A percentile compares a stretch with the other conserved stretches of the same genome.
Evolutionary conservation across 2,797 vertebrate species (phyloP).

Genomic region (Enteromius viviparus): DNA sequence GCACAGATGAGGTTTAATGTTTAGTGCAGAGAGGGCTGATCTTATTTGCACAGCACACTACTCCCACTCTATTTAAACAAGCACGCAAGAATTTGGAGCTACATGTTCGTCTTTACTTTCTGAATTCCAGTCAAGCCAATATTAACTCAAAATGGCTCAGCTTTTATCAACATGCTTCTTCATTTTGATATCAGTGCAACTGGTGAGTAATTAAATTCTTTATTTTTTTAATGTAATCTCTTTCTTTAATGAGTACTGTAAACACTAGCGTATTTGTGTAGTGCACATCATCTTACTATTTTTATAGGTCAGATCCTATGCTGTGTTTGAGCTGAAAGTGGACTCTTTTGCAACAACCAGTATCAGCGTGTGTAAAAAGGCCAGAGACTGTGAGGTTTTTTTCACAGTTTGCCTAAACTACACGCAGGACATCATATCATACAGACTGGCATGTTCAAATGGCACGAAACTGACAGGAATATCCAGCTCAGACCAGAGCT

Average conservation of each 20-base stretch:
- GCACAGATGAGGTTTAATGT: background rate
- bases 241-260: background rate
- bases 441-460: constrained; percentile 82
- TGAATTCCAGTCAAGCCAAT: background rate
- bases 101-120: background rate
- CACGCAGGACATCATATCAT: constrained; percentile 74
- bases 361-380: constrained; percentile 60
- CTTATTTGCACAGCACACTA: background rate
- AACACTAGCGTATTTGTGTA: background rate
- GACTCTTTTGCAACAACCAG: constrained; percentile 76
- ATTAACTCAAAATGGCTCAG: constrained; percentile 66
- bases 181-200: constrained; percentile 63
- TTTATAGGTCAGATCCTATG: constrained; percentile 75
- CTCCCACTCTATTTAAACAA: constrained; percentile 11
- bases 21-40: background rate
- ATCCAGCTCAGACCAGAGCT: constrained; percentile 69
- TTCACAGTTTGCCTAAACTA: constrained; percentile 87
- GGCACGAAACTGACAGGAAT: constrained; percentile 75
- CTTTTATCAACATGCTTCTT: constrained; percentile 66
- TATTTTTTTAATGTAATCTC: background rate
- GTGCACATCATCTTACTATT: background rate
- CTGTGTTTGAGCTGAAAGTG: constrained; percentile 87
- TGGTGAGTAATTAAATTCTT: constrained; percentile 71
- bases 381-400: constrained; percentile 78
- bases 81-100: background rate